Evolutionary conservation across 2,113 vertebrate species (phyloP).

Genomic region (Terrapene triunguis): DNA sequence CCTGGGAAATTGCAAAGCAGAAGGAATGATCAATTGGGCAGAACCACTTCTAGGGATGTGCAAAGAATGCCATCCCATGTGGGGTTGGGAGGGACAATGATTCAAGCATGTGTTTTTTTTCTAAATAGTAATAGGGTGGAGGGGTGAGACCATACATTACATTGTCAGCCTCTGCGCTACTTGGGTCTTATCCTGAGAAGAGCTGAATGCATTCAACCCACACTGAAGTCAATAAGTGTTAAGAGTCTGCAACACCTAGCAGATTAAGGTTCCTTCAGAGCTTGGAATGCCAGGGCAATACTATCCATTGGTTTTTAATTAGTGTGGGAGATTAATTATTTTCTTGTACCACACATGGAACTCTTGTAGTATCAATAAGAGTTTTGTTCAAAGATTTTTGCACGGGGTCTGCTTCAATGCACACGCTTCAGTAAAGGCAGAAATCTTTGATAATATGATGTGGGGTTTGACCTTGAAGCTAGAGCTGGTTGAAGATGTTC

Average conservation of each 20-base stretch:
- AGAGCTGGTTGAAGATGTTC: not conserved
- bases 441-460: not conserved
- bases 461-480: not conserved
- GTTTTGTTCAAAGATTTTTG: not conserved
- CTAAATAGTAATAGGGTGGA: not conserved
- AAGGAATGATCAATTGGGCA: not conserved
- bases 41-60: not conserved
- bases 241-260: not conserved
- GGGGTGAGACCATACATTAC: not conserved
- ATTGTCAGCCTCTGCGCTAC: not conserved
- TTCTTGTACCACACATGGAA: not conserved
- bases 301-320: not conserved
- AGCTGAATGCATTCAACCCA: not conserved
- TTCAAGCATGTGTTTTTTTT: not conserved
- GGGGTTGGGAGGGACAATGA: not conserved
- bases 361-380: not conserved
- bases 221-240: not conserved
- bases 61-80: not conserved
- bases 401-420: not conserved
- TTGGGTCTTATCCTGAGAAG: not conserved
- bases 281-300: not conserved
- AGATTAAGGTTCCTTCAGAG: not conserved
- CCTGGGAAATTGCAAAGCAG: not conserved
- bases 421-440: not conserved
- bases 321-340: not conserved